Evolutionary conservation across 2,888 invertebrate genomes (phyloP).

Genomic region (Epirrita christyi): DNA sequence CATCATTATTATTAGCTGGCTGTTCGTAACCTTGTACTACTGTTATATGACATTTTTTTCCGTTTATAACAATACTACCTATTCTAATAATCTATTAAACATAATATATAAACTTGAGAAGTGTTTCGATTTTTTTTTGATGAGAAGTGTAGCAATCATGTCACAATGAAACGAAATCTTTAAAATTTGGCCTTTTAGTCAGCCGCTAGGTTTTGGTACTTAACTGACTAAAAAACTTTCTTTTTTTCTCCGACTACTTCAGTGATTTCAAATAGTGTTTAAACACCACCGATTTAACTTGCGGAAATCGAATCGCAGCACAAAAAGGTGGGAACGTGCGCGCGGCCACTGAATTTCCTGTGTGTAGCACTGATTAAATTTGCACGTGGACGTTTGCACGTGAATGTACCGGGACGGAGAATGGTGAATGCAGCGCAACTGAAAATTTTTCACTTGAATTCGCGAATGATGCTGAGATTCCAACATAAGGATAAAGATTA

Average conservation of each 20-base stretch:
- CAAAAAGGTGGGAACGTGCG: constrained; percentile 42
- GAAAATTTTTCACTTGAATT: constrained; percentile 25
- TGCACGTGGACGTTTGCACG: constrained; percentile 45
- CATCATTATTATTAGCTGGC: too few species aligned
- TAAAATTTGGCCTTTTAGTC: too few species aligned
- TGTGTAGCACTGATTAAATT: constrained; percentile 47
- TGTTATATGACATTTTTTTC: too few species aligned
- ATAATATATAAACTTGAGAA: too few species aligned
- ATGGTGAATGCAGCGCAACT: constrained; percentile 25
- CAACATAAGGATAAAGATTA: too few species aligned
- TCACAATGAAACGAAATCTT: too few species aligned
- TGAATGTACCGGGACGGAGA: constrained; percentile 27
- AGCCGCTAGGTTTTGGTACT: not conserved
- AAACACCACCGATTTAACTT: constrained; percentile 27
- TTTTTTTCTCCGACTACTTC: not conserved
- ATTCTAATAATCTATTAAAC: too few species aligned
- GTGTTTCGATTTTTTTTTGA: too few species aligned
- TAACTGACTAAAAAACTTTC: not conserved
- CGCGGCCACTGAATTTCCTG: constrained; percentile 34
- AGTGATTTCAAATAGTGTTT: constrained; percentile 1
- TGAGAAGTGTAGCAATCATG: too few species aligned
- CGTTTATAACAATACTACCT: too few species aligned
- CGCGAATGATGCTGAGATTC: not conserved
- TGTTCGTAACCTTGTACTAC: too few species aligned
- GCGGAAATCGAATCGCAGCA: constrained; percentile 40